A percentile compares a stretch with the other conserved stretches of the same genome.
Conservation (phyloP, 2,797 vertebrate species). For the Coreius guichenoti region DNA sequence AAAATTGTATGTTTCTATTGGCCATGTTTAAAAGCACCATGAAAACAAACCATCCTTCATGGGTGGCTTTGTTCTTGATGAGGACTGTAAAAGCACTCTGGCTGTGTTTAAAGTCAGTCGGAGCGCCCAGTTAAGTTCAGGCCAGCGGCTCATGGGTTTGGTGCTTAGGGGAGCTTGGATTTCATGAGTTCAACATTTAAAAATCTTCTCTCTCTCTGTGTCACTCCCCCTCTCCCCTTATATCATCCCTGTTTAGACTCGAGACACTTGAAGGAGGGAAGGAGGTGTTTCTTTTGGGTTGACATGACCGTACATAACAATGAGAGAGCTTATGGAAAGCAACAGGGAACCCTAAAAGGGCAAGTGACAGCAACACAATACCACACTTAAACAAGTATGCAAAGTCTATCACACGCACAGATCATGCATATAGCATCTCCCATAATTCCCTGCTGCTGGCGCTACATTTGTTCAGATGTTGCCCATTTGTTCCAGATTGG, state of each 20-base stretch:
- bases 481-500: not conserved
- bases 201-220: not conserved
- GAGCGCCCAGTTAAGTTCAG: conserved; percentile 4
- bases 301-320: conserved; percentile 33
- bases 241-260: conserved; percentile 25
- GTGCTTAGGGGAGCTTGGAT: conserved; percentile 48
- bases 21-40: conserved; percentile 38
- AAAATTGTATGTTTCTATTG: not conserved
- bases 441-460: not conserved
- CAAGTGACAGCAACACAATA: conserved; percentile 41
- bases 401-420: not conserved
- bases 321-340: conserved; percentile 28
- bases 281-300: conserved; percentile 29
- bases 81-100: conserved; percentile 48
- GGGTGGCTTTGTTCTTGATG: conserved; percentile 67
- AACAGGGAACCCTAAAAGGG: conserved; percentile 31
- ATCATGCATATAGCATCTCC: conserved; percentile 35
- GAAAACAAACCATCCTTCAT: conserved; percentile 55
- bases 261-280: conserved; percentile 38
- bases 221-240: conserved; percentile 33
- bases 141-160: conserved; percentile 24
- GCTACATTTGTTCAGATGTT: not conserved
- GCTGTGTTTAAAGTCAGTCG: conserved; percentile 22
- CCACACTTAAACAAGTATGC: conserved; percentile 28
- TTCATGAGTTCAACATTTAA: conserved; percentile 52